A percentile compares a stretch with the other conserved stretches of the same genome.
Evolutionary conservation across 2,888 invertebrate species (phyloP).

Genomic region (Zaprionus bogoriensis): DNA sequence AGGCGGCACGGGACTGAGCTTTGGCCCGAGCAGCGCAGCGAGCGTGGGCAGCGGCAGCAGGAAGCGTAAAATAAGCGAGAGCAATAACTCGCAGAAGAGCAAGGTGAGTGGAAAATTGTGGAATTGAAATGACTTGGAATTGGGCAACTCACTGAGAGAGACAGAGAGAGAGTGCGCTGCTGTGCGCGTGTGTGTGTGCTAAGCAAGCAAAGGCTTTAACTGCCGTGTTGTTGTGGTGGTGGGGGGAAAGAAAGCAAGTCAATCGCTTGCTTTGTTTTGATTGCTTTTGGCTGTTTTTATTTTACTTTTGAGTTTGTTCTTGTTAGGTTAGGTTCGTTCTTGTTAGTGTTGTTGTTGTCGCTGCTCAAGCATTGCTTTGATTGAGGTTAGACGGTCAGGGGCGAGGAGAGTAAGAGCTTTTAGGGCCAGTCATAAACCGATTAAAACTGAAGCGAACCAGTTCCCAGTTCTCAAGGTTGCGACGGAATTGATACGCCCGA

Average conservation of each 20-base stretch:
- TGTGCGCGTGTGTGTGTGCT: neutral
- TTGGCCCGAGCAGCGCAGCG: slow-evolving; percentile 50
- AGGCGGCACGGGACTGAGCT: slow-evolving; percentile 69
- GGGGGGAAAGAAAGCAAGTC: slow-evolving; percentile 54
- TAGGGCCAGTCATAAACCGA: slow-evolving; percentile 15
- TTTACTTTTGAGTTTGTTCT: slow-evolving; percentile 29
- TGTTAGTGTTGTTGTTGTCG: slow-evolving; percentile 15
- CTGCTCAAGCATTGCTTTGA: slow-evolving; percentile 31
- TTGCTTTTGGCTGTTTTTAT: slow-evolving; percentile 56
- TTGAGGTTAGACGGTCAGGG: slow-evolving; percentile 62
- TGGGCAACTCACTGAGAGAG: neutral
- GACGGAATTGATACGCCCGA: neutral
- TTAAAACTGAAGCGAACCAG: slow-evolving; percentile 26
- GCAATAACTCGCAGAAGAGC: slow-evolving; percentile 81
- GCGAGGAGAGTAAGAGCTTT: slow-evolving; percentile 33
- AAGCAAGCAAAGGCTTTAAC: slow-evolving; percentile 5
- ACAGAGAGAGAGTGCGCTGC: neutral
- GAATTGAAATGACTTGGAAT: slow-evolving; percentile 32
- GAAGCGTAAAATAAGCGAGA: slow-evolving; percentile 82
- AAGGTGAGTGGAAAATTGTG: slow-evolving; percentile 74
- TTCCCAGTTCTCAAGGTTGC: slow-evolving; percentile 5
- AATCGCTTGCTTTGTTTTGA: slow-evolving; percentile 72
- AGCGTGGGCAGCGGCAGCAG: slow-evolving; percentile 66
- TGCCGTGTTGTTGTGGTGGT: slow-evolving; percentile 19
- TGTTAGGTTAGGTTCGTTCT: slow-evolving; percentile 27